phyloP scores from a whole-genome alignment of 2,797 vertebrate species.

The Coluber constrictor region DNA sequence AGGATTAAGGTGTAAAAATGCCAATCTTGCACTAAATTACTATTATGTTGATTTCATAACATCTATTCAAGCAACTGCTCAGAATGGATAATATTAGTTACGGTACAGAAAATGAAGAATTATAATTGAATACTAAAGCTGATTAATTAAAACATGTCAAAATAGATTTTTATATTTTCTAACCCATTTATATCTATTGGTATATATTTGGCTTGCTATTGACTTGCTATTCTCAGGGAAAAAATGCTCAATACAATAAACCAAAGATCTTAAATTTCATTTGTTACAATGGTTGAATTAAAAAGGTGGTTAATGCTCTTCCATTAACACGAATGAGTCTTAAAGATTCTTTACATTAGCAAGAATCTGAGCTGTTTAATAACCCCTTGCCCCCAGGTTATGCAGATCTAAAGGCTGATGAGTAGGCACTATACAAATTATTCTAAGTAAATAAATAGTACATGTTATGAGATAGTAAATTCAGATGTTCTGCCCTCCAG shows the following conservation, averaged over 20 bases:
- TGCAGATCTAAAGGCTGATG: neutral
- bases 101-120: neutral
- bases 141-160: neutral
- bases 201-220: neutral
- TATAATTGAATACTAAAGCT: neutral
- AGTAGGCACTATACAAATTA: neutral
- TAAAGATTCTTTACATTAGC: neutral
- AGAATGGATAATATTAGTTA: neutral
- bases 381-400: neutral
- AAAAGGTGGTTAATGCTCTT: slow-evolving; percentile 1
- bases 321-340: neutral
- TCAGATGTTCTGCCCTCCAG: neutral
- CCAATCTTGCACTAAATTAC: neutral
- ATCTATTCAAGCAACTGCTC: neutral
- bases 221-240: neutral
- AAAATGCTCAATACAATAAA: neutral
- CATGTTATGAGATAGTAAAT: neutral
- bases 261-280: neutral
- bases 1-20: neutral
- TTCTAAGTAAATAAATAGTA: neutral
- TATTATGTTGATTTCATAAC: neutral
- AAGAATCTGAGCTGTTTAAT: neutral
- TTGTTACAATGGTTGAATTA: neutral
- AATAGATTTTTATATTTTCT: neutral
- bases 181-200: neutral